phyloP scores from a whole-genome alignment of 2,797 vertebrate genomes.

The Chiloscyllium punctatum region DNA sequence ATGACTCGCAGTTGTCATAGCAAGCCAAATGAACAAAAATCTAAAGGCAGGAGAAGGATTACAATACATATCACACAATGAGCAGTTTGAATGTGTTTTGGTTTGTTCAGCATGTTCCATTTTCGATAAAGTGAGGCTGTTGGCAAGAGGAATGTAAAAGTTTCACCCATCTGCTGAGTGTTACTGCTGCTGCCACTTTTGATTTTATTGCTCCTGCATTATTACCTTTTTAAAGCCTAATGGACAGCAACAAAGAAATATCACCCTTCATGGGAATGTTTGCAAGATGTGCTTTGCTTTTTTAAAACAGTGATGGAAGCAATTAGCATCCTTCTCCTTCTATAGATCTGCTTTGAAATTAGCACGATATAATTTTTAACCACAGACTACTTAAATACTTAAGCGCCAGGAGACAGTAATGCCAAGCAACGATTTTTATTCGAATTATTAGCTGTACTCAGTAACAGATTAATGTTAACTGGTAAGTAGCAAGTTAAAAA shows the following conservation, averaged over 20 bases:
- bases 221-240: neutral
- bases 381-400: conserved; percentile 24
- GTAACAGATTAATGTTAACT: neutral
- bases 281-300: conserved; percentile 26
- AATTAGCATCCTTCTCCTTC: conserved; percentile 3
- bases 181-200: neutral
- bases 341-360: conserved; percentile 16
- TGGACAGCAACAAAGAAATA: conserved; percentile 21
- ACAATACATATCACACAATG: neutral
- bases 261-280: conserved; percentile 24
- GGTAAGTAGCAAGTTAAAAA: neutral
- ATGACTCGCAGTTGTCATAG: neutral
- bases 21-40: neutral
- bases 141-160: neutral
- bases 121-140: neutral
- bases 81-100: neutral
- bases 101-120: neutral
- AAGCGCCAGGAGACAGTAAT: neutral
- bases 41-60: neutral
- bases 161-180: neutral
- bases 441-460: neutral
- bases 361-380: neutral
- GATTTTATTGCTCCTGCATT: conserved; percentile 10
- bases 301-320: conserved; percentile 13
- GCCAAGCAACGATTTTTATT: neutral